phyloP scores from a whole-genome alignment of 2,888 invertebrate species.

The Apamea epomidion region DNA sequence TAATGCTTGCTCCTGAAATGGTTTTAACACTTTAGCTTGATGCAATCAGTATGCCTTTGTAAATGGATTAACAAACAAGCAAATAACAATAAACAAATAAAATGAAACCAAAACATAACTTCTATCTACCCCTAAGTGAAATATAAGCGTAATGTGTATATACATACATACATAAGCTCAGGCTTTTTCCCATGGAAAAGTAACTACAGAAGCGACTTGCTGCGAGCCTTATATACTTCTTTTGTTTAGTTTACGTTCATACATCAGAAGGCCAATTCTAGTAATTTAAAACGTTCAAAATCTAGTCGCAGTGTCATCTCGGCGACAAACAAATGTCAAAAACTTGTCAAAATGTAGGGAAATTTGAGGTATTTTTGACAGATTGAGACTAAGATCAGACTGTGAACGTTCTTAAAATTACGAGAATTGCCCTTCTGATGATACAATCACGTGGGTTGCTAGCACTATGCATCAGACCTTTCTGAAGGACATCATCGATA shows the following conservation, averaged over 20 bases:
- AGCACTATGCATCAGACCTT: background rate
- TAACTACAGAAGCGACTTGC: background rate
- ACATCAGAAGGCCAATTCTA: no score
- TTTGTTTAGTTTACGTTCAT: background rate
- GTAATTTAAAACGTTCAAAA: no score
- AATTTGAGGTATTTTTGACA: no score
- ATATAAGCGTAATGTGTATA: background rate
- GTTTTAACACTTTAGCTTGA: background rate
- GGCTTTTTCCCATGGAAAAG: background rate
- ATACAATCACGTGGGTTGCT: background rate
- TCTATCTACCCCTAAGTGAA: background rate
- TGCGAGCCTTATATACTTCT: background rate
- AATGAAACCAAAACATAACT: background rate
- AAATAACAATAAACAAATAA: background rate
- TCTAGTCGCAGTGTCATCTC: no score
- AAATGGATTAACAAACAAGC: background rate
- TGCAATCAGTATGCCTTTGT: background rate
- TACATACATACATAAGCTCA: background rate
- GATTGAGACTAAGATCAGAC: no score
- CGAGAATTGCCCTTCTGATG: no score
- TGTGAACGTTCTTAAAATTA: no score
- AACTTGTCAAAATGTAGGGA: no score
- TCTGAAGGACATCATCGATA: background rate
- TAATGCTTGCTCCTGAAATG: constrained; percentile 70
- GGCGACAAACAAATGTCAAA: no score